Evolutionary conservation across 2,888 invertebrate genomes (phyloP).

Genomic region (Epiblema foenella): DNA sequence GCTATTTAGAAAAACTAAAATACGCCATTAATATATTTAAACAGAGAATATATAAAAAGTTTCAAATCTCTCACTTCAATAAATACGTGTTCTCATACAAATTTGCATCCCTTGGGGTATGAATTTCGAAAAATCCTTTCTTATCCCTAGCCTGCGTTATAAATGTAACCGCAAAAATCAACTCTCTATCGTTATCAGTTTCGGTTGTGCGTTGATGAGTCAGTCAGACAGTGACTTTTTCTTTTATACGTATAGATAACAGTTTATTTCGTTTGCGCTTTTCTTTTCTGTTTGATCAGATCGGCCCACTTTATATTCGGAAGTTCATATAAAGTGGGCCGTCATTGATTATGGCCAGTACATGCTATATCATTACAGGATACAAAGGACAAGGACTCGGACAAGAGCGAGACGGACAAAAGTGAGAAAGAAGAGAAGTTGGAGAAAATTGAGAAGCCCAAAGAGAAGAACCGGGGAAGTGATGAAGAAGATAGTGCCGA

Average conservation of each 20-base stretch:
- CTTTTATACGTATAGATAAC: not conserved
- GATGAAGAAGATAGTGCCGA: constrained; percentile 81
- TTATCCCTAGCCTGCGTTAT: no score
- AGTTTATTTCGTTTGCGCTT: constrained; percentile 1
- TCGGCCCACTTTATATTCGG: constrained; percentile 9
- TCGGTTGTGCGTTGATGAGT: no score
- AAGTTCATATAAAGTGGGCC: not conserved
- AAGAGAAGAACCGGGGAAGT: constrained; percentile 70
- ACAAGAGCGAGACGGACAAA: constrained; percentile 79
- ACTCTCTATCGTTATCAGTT: no score
- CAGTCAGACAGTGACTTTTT: no score
- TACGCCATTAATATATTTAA: no score
- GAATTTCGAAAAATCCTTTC: no score
- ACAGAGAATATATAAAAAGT: no score
- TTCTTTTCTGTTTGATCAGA: not conserved
- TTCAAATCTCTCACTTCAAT: no score
- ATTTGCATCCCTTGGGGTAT: no score
- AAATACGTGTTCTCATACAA: no score
- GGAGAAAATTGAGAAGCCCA: constrained; percentile 67
- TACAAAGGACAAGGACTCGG: constrained; percentile 75
- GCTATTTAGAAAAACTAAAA: no score
- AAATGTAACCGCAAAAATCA: no score
- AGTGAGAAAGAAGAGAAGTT: constrained; percentile 74
- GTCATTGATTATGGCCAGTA: constrained; percentile 19
- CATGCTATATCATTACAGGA: constrained; percentile 56